phyloP scores from a whole-genome alignment of 2,113 vertebrate genomes.

The Irena cyanogastra region DNA sequence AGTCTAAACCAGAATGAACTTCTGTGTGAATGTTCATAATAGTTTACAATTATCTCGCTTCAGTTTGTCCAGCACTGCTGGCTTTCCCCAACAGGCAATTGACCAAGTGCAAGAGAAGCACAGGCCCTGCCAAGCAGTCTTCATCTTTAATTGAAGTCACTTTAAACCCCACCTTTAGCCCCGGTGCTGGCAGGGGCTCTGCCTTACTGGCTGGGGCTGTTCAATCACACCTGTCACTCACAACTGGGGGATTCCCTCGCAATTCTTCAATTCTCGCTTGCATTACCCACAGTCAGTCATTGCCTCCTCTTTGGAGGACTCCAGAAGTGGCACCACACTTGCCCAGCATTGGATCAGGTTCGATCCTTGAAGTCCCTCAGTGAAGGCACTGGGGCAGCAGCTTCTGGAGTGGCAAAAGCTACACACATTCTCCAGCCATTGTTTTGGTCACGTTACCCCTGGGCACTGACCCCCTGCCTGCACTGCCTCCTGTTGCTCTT shows the following conservation, averaged over 20 bases:
- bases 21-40: neutral
- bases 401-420: conserved; percentile 28
- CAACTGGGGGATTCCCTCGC: neutral
- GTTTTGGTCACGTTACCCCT: conserved; percentile 38
- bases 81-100: neutral
- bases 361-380: neutral
- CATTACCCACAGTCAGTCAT: neutral
- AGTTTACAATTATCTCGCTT: neutral
- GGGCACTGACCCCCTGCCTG: conserved; percentile 10
- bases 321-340: neutral
- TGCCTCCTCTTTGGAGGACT: neutral
- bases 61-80: neutral
- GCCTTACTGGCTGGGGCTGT: neutral
- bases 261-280: neutral
- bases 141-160: neutral
- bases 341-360: neutral
- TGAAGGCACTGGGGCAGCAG: conserved; percentile 2
- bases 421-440: conserved; percentile 26
- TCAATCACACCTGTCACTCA: neutral
- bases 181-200: neutral
- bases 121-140: neutral
- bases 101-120: neutral
- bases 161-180: neutral
- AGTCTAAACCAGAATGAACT: conserved; percentile 17
- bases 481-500: conserved; percentile 61